Base-by-base conservation (phyloP, 2,888 invertebrate species). In the Polydrusus cervinus region DNA sequence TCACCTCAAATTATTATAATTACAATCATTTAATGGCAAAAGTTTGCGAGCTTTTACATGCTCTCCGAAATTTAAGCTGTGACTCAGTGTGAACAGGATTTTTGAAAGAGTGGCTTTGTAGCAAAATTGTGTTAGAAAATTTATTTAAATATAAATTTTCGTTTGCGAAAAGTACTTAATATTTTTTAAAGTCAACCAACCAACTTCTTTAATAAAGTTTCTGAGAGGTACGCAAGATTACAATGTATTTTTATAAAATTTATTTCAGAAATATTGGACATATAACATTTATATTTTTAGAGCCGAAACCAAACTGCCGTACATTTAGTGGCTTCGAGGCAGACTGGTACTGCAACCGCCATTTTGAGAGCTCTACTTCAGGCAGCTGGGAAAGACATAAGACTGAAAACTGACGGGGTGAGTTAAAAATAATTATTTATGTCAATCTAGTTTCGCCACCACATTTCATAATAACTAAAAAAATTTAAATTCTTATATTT, bases 291-390 rank as follows among this genome's bases (percentile, higher is more conserved):
- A 49, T 65, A 8, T 81, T 85, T 87, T 43, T 87, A 98, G 98
- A 94, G 96, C 76, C 94, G 95, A 78, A 93, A 95, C 82, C 98
- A 98, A 88, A 95, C 97, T 7, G 95, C 98, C 1, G 94, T 99
- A 1, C 99, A 99, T 89, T 89, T 98, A 86, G 98, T 98, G 77
- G 97, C 97, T 69, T 94, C 95, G 81, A 91, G 99, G 82, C 95
- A 96, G 86, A 96, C 96, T 0, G 97, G 97, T 14, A 95, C 96
- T 11, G 97, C 97, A 5, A 94, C 97, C 71, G 94, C 95, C 81
- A 96, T 98, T 81, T 91, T 98, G 13, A 91, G 97, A 83, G 93
- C 96, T 6, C 90, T 99, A 47, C 90, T 99, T 71, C 93, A 93
- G 75, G 94, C 95, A 16, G 95, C 96, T 43, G 96, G 96, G 65